Evolutionary conservation across 2,113 vertebrate genomes (phyloP).

Genomic region (Bujurquina vittata): DNA sequence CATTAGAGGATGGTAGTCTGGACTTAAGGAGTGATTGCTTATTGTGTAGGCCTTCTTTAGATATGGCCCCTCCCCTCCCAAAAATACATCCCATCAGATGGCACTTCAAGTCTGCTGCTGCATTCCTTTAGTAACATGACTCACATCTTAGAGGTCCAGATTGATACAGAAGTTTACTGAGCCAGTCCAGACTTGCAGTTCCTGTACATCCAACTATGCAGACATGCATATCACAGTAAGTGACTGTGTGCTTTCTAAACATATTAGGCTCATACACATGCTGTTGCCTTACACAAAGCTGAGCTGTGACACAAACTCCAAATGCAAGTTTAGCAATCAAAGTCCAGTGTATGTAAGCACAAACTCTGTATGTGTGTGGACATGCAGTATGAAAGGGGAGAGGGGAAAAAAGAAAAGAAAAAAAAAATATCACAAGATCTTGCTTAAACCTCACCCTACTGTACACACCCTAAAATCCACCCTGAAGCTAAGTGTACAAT

Average conservation of each 20-base stretch:
- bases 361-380: background rate
- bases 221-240: background rate
- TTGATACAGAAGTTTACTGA: background rate
- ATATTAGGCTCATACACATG: background rate
- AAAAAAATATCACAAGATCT: constrained; percentile 36
- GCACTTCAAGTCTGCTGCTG: background rate
- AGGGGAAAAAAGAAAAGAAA: background rate
- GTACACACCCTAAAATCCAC: constrained; percentile 46
- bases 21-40: background rate
- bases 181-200: background rate
- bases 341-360: constrained; percentile 44
- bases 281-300: constrained; percentile 44
- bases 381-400: background rate
- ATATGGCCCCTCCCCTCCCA: background rate
- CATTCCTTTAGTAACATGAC: background rate
- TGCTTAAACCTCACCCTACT: constrained; percentile 15
- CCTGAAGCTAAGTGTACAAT: constrained; percentile 21
- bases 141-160: constrained; percentile 4
- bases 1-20: background rate
- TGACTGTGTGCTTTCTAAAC: background rate
- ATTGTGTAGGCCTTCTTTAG: background rate
- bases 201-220: background rate
- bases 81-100: background rate
- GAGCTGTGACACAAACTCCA: constrained; percentile 36
- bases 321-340: constrained; percentile 49